Percentiles rank a stretch among this genome's conserved stretches.
phyloP scores from a whole-genome alignment of 2,797 vertebrate species.

The Enoplosus armatus region DNA sequence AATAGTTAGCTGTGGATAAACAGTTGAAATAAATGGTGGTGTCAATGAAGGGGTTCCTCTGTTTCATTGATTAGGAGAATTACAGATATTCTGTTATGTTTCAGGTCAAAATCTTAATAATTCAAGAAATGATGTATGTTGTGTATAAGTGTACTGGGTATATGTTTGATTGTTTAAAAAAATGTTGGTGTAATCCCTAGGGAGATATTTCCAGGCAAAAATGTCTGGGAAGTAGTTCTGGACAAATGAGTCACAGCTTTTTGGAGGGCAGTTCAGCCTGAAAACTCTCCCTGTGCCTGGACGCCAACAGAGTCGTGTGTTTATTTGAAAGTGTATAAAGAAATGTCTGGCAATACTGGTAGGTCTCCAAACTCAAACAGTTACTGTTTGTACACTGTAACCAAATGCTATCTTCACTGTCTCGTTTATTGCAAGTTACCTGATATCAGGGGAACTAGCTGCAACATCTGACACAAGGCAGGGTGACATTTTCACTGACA shows the following conservation, averaged over 20 bases:
- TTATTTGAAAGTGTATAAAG: slow-evolving; percentile 41
- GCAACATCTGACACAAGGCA: slow-evolving; percentile 46
- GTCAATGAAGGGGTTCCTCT: neutral
- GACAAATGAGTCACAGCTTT: slow-evolving; percentile 61
- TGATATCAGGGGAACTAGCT: neutral
- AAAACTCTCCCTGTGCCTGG: neutral
- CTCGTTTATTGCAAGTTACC: slow-evolving; percentile 5
- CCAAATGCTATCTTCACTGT: slow-evolving; percentile 15
- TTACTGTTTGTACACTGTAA: slow-evolving; percentile 30
- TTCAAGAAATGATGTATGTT: neutral
- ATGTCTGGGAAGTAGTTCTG: slow-evolving; percentile 29
- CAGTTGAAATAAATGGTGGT: neutral
- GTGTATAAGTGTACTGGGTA: neutral
- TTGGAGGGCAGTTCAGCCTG: slow-evolving; percentile 19
- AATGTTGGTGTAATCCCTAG: neutral
- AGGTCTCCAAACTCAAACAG: slow-evolving; percentile 18
- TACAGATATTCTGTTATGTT: neutral
- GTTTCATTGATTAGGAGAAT: neutral
- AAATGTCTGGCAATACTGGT: slow-evolving; percentile 33
- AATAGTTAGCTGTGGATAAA: neutral
- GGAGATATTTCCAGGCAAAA: slow-evolving; percentile 45
- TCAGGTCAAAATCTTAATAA: neutral
- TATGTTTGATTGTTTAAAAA: slow-evolving; percentile 15
- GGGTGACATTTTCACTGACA: slow-evolving; percentile 47
- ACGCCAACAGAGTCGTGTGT: slow-evolving; percentile 38